phyloP scores from a whole-genome alignment of 2,888 invertebrate genomes.

The Xestia xanthographa region DNA sequence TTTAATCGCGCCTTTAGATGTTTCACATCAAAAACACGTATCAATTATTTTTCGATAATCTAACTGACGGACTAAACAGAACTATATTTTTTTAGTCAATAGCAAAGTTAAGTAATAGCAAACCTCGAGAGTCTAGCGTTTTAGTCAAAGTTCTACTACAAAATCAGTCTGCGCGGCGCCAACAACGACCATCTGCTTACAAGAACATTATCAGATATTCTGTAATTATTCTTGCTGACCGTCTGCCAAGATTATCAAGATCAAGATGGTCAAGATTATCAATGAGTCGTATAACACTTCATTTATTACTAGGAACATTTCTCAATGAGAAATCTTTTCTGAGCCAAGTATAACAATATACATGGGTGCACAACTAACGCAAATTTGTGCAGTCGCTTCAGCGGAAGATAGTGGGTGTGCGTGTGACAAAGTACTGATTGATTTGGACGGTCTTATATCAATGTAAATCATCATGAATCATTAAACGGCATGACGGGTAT shows the following conservation, averaged over 20 bases:
- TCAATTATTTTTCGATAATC: too few species aligned
- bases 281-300: slow-evolving; percentile 18
- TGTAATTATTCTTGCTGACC: slow-evolving; percentile 18
- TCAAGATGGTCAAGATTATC: too few species aligned
- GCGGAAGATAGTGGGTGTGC: slow-evolving; percentile 13
- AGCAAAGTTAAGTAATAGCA: too few species aligned
- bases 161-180: neutral
- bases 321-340: neutral
- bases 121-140: neutral
- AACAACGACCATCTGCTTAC: neutral
- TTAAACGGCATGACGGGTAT: slow-evolving; percentile 15
- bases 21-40: too few species aligned
- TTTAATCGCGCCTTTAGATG: too few species aligned
- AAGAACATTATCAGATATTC: slow-evolving; percentile 1
- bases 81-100: too few species aligned
- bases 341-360: slow-evolving; percentile 10
- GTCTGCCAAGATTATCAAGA: too few species aligned
- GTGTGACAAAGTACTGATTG: slow-evolving; percentile 41
- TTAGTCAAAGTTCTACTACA: neutral
- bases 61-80: too few species aligned
- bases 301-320: slow-evolving; percentile 20
- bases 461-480: slow-evolving; percentile 24
- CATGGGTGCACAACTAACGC: neutral
- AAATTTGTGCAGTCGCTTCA: slow-evolving; percentile 16
- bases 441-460: slow-evolving; percentile 31